Percentiles rank a stretch among this genome's conserved stretches.
phyloP scores from a whole-genome alignment of 2,888 invertebrate species.

The Phania funesta region DNA sequence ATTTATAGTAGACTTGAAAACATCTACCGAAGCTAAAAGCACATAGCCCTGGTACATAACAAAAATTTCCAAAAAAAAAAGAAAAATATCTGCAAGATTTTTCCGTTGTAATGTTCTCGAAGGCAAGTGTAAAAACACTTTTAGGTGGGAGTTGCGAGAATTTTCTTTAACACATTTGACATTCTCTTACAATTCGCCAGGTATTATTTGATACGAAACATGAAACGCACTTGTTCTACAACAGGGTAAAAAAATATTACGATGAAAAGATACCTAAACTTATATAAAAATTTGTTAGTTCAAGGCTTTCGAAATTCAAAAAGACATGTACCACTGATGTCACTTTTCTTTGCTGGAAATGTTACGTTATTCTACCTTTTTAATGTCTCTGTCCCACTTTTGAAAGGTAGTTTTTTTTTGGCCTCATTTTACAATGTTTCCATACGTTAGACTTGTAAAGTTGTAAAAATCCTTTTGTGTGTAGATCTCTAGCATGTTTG shows the following conservation, averaged over 20 bases:
- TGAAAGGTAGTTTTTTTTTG: too few relatives aligned
- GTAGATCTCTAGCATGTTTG: too few relatives aligned
- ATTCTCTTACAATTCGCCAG: background rate
- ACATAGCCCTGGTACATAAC: conserved; percentile 39
- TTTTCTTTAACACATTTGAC: conserved; percentile 11
- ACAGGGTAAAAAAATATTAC: background rate
- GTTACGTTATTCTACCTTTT: background rate
- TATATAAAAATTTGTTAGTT: conserved; percentile 21
- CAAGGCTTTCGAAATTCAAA: conserved; percentile 20
- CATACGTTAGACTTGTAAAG: too few relatives aligned
- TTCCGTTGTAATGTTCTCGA: conserved; percentile 25
- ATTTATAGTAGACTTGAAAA: conserved; percentile 19
- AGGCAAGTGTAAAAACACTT: conserved; percentile 31
- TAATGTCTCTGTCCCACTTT: too few relatives aligned
- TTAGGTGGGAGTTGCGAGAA: conserved; percentile 36
- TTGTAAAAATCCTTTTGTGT: too few relatives aligned
- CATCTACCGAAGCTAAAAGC: conserved; percentile 35
- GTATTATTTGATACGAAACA: conserved; percentile 43
- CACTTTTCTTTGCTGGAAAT: conserved; percentile 3
- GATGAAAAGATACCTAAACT: background rate
- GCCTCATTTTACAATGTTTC: too few relatives aligned
- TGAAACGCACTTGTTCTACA: conserved; percentile 46
- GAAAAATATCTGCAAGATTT: conserved; percentile 25
- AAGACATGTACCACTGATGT: background rate
- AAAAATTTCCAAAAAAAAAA: background rate